A percentile compares a stretch with the other conserved stretches of the same genome.
These are phyloP conservation scores for Arctia plantaginis DNA, from an alignment of 2,888 invertebrate species.

Conservation along the genomic window DNA sequence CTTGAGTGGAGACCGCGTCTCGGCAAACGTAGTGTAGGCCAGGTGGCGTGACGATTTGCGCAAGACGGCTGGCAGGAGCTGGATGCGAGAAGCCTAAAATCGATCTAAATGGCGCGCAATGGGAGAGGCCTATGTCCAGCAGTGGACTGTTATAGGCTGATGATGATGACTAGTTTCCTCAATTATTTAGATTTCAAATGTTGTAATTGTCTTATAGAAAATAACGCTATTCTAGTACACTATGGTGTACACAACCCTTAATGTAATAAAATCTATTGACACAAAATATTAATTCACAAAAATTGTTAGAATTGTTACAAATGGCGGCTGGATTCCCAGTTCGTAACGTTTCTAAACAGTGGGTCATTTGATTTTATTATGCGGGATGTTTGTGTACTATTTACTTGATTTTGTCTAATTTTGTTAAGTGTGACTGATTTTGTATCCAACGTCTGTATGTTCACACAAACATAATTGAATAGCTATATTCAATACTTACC, in stretches of 20 bases:
- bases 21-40: too few relatives aligned
- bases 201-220: neutral
- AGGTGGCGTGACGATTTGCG: too few relatives aligned
- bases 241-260: conserved; percentile 50
- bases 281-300: conserved; percentile 50
- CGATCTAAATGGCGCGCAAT: too few relatives aligned
- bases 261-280: conserved; percentile 64
- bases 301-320: conserved; percentile 70
- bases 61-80: too few relatives aligned
- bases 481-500: neutral
- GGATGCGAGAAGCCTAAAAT: too few relatives aligned
- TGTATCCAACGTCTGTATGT: conserved; percentile 11
- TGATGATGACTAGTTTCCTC: too few relatives aligned
- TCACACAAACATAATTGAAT: neutral
- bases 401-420: conserved; percentile 64
- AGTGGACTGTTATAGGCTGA: too few relatives aligned
- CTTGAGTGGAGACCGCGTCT: too few relatives aligned
- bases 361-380: conserved; percentile 60
- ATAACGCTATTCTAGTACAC: neutral
- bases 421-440: conserved; percentile 53
- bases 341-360: conserved; percentile 65
- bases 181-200: too few relatives aligned
- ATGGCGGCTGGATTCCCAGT: conserved; percentile 70
- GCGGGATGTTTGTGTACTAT: conserved; percentile 79
- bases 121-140: too few relatives aligned